Conservation (phyloP, 37 sponge, comb jelly and placozoan genomes). For the Sycon ciliatum region DNA sequence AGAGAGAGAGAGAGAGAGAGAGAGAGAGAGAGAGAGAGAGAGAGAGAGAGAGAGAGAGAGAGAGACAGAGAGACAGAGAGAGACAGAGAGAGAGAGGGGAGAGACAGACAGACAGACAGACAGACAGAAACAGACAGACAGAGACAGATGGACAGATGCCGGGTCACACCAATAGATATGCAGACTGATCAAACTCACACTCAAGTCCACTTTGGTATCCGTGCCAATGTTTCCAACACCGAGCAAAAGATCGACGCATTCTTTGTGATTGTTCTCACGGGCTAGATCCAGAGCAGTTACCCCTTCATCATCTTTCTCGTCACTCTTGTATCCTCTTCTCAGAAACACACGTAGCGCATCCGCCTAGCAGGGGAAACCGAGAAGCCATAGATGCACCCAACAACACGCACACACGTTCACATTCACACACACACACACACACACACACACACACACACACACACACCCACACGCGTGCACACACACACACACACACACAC, state of each 20-base stretch:
- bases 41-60: too few species aligned
- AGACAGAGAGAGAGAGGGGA: too few species aligned
- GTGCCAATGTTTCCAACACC: slow-evolving; percentile 17
- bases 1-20: too few species aligned
- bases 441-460: slow-evolving; percentile 17
- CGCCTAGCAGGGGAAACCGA: slow-evolving; percentile 11
- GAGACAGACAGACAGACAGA: too few species aligned
- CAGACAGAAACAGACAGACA: too few species aligned
- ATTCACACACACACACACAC: slow-evolving; percentile 1
- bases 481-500: not conserved
- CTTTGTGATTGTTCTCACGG: slow-evolving; percentile 48
- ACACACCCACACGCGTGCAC: too few species aligned
- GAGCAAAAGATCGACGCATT: slow-evolving; percentile 48
- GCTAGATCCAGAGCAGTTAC: slow-evolving; percentile 61
- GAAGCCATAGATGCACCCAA: not conserved
- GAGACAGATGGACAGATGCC: too few species aligned
- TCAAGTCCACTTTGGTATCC: not conserved
- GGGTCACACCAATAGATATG: too few species aligned
- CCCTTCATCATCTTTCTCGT: slow-evolving; percentile 42
- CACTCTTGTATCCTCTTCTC: slow-evolving; percentile 36
- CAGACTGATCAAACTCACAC: too few species aligned
- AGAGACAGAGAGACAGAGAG: too few species aligned
- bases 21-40: too few species aligned
- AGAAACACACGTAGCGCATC: slow-evolving; percentile 39
- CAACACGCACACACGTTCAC: not conserved